Conservation (phyloP, 2,113 vertebrate species). For the Syngnathus typhle region DNA sequence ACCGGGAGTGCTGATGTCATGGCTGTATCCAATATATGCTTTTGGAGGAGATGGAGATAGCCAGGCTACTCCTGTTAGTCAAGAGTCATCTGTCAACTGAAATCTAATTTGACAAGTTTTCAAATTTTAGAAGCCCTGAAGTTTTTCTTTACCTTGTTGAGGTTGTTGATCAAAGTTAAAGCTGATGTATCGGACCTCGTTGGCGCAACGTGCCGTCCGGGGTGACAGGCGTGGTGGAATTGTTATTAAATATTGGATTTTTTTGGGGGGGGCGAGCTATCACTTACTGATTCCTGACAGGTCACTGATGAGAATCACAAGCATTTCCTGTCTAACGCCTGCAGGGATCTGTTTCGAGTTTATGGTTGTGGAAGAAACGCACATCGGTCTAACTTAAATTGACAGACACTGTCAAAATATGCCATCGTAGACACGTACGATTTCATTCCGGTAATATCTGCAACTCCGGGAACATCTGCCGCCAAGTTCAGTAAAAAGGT, state of each 20-base stretch:
- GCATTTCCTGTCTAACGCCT: slow-evolving; percentile 43
- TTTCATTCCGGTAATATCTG: too few species aligned
- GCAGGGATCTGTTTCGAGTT: slow-evolving; percentile 32
- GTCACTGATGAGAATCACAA: slow-evolving; percentile 62
- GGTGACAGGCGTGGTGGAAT: slow-evolving; percentile 55
- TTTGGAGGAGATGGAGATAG: neutral
- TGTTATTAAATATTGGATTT: slow-evolving; percentile 39
- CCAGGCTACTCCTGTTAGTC: too few species aligned
- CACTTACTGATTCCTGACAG: slow-evolving; percentile 55
- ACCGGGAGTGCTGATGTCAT: slow-evolving; percentile 4
- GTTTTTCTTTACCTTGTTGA: neutral
- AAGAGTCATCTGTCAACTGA: too few species aligned
- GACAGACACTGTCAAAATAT: slow-evolving; percentile 26
- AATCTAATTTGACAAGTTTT: neutral
- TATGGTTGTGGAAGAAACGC: neutral
- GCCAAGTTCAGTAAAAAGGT: too few species aligned
- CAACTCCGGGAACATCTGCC: too few species aligned
- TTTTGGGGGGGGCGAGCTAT: slow-evolving; percentile 27
- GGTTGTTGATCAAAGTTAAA: neutral
- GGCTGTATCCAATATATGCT: neutral
- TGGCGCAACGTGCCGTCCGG: slow-evolving; percentile 38
- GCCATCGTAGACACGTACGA: too few species aligned
- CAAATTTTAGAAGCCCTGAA: neutral
- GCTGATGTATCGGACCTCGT: slow-evolving; percentile 20
- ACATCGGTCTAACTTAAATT: slow-evolving; percentile 13